Evolutionary conservation across 2,888 invertebrate species (phyloP).

Genomic region (Epicampocera succincta): DNA sequence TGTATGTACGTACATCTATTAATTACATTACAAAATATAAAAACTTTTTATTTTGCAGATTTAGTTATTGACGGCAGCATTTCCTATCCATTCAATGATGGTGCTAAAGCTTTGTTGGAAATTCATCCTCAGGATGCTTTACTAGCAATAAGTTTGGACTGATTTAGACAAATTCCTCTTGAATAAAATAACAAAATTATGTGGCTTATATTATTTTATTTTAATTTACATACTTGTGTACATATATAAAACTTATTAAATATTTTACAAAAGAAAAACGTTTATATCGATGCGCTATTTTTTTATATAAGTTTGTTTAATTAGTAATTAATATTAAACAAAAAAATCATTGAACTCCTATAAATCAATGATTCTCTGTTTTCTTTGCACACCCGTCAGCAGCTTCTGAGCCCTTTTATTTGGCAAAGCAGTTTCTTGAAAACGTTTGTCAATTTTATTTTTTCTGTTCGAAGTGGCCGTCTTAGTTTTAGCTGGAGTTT

Average conservation of each 20-base stretch:
- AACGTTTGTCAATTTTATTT: constrained; percentile 50
- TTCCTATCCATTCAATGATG: constrained; percentile 96
- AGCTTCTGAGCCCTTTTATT: constrained; percentile 54
- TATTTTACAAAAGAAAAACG: background rate
- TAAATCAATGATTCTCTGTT: constrained; percentile 29
- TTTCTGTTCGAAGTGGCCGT: constrained; percentile 1
- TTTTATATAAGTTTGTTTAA: constrained; percentile 35
- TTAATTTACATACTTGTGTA: background rate
- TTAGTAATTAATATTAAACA: constrained; percentile 33
- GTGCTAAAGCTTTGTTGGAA: constrained; percentile 92
- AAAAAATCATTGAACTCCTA: constrained; percentile 19
- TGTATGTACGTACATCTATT: too few relatives aligned
- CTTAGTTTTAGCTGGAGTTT: background rate
- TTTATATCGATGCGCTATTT: background rate
- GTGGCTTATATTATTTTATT: constrained; percentile 35
- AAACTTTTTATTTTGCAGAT: constrained; percentile 81
- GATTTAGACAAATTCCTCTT: constrained; percentile 63
- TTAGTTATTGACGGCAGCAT: constrained; percentile 98
- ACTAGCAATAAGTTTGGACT: constrained; percentile 86
- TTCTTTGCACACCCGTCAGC: constrained; percentile 33
- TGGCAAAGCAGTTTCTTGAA: constrained; percentile 55
- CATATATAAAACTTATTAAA: constrained; percentile 18
- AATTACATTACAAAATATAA: too few relatives aligned
- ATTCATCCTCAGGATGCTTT: constrained; percentile 93
- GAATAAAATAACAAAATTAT: background rate